A percentile compares a stretch with the other conserved stretches of the same genome.
Evolutionary conservation across 2,888 invertebrate species (phyloP).

Genomic region (Pecten maximus): DNA sequence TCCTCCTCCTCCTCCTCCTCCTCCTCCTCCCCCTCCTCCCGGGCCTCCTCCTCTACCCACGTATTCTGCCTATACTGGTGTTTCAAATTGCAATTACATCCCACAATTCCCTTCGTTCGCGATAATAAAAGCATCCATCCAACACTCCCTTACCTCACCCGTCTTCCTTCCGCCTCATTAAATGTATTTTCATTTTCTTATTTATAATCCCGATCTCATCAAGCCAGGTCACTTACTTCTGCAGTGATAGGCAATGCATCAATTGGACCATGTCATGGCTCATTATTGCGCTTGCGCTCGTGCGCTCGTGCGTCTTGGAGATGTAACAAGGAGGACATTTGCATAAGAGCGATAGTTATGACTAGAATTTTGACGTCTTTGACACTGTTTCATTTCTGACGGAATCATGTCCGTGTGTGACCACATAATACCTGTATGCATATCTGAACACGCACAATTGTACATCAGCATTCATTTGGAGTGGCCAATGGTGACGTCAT

Average conservation of each 20-base stretch:
- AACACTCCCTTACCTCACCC: not conserved
- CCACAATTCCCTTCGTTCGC: not conserved
- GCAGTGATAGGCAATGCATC: not conserved
- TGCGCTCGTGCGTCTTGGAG: not conserved
- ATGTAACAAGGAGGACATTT: not conserved
- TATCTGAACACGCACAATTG: slow-evolving; percentile 25
- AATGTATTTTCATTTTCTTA: not conserved
- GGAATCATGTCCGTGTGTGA: not conserved
- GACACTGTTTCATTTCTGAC: slow-evolving; percentile 21
- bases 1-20: not conserved
- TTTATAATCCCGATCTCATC: not conserved
- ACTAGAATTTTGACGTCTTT: not conserved
- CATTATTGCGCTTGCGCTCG: slow-evolving; percentile 2
- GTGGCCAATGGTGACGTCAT: slow-evolving; percentile 42
- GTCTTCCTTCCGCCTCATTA: not conserved
- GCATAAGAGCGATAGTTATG: not conserved
- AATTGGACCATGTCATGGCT: not conserved
- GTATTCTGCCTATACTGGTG: not conserved
- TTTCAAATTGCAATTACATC: not conserved
- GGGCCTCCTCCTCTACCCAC: not conserved
- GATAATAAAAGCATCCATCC: not conserved
- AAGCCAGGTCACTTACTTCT: not conserved
- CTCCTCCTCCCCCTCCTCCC: not conserved
- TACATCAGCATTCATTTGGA: not conserved
- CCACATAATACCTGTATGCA: not conserved